These are phyloP conservation scores for Boloria selene DNA, from an alignment of 2,888 invertebrate genomes.

Conservation along the genomic window DNA sequence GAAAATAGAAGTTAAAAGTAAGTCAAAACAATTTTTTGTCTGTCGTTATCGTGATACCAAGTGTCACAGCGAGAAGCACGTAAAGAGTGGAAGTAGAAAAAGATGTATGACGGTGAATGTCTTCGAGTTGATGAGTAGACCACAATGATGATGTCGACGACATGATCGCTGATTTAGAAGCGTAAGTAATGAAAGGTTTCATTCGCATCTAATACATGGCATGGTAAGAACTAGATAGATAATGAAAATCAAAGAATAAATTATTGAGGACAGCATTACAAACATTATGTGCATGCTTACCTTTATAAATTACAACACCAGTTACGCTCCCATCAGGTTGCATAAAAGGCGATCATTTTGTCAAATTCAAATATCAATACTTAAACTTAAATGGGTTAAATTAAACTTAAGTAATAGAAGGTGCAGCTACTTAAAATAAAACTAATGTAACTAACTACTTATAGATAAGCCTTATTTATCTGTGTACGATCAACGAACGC, in stretches of 20 bases:
- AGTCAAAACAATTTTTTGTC: slow-evolving; percentile 4
- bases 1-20: not conserved
- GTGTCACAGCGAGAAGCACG: slow-evolving; percentile 42
- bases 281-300: slow-evolving; percentile 80
- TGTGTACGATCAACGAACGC: slow-evolving; percentile 43
- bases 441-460: slow-evolving; percentile 74
- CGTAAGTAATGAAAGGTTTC: slow-evolving; percentile 34
- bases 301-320: slow-evolving; percentile 80
- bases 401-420: slow-evolving; percentile 67
- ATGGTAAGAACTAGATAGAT: slow-evolving; percentile 42
- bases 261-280: slow-evolving; percentile 51
- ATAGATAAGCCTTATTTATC: slow-evolving; percentile 61
- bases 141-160: slow-evolving; percentile 29
- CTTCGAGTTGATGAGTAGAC: slow-evolving; percentile 26
- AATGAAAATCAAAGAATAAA: slow-evolving; percentile 37
- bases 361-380: slow-evolving; percentile 76
- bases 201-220: slow-evolving; percentile 39
- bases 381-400: slow-evolving; percentile 74
- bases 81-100: slow-evolving; percentile 39
- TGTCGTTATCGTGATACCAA: slow-evolving; percentile 40
- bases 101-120: slow-evolving; percentile 35
- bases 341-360: slow-evolving; percentile 80
- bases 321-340: slow-evolving; percentile 80
- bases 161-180: slow-evolving; percentile 36
- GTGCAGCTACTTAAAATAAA: slow-evolving; percentile 79